Conservation (phyloP, 2,888 invertebrate genomes). For the Colletes collaris region DNA sequence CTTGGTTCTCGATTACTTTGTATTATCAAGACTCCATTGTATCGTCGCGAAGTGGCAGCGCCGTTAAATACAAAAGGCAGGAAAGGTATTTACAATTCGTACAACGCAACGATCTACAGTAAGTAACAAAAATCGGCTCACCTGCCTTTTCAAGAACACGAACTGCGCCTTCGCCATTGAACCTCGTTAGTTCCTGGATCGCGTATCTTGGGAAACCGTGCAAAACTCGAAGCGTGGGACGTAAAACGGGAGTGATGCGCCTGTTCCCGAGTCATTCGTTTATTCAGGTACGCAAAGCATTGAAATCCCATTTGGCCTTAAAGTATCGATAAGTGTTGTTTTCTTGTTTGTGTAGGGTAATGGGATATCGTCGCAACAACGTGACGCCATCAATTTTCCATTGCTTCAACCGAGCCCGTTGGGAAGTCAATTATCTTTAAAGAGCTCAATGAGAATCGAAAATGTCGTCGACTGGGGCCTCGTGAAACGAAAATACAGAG, state of each 20-base stretch:
- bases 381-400: constrained; percentile 71
- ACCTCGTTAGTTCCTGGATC: constrained; percentile 86
- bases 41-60: neutral
- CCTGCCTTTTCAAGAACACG: constrained; percentile 83
- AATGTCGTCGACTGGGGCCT: constrained; percentile 84
- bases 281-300: constrained; percentile 31
- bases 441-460: constrained; percentile 79
- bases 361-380: constrained; percentile 77
- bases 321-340: neutral
- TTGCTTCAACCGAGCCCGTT: constrained; percentile 76
- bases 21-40: neutral
- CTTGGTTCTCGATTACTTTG: too few relatives aligned
- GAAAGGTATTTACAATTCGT: neutral
- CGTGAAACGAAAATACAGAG: constrained; percentile 83
- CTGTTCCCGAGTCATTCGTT: constrained; percentile 54
- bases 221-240: constrained; percentile 80
- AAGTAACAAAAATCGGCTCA: constrained; percentile 6
- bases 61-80: neutral
- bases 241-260: constrained; percentile 71
- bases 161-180: constrained; percentile 89
- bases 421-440: constrained; percentile 79
- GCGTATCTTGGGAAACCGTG: constrained; percentile 82
- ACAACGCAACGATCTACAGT: neutral
- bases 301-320: neutral
- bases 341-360: constrained; percentile 72